A percentile compares a stretch with the other conserved stretches of the same genome.
phyloP scores from a whole-genome alignment of 2,113 vertebrate species.

The Cololabis saira region DNA sequence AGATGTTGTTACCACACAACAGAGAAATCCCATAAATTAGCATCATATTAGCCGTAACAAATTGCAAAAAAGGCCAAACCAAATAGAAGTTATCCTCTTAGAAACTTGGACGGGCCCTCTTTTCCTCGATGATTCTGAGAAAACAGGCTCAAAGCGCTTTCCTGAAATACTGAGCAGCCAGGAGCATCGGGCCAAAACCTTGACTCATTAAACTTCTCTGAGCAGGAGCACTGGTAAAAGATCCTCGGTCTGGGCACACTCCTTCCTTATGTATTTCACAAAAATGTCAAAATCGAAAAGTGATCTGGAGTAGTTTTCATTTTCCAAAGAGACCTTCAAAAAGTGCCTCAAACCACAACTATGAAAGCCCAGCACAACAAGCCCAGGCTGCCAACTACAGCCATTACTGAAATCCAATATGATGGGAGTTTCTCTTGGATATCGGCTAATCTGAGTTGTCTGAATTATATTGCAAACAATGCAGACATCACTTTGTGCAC shows the following conservation, averaged over 20 bases:
- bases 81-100: conserved; percentile 66
- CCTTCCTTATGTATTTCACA: conserved; percentile 52
- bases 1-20: conserved; percentile 7
- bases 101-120: conserved; percentile 51
- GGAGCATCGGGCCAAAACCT: conserved; percentile 30
- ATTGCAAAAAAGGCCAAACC: conserved; percentile 66
- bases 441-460: conserved; percentile 17
- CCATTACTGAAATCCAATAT: conserved; percentile 44
- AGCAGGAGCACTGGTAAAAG: conserved; percentile 47
- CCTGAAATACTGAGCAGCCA: conserved; percentile 63
- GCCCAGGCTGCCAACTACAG: conserved; percentile 51
- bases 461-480: too few relatives aligned
- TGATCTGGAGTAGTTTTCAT: conserved; percentile 39
- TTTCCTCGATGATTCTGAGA: conserved; percentile 62
- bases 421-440: conserved; percentile 20
- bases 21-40: conserved; percentile 59
- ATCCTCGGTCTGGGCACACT: conserved; percentile 42
- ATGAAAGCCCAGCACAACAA: conserved; percentile 35
- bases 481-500: too few relatives aligned
- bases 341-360: conserved; percentile 41
- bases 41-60: conserved; percentile 67
- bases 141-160: conserved; percentile 65
- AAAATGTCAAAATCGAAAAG: conserved; percentile 41
- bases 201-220: conserved; percentile 50
- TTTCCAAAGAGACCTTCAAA: conserved; percentile 52